Conservation (phyloP, 2,888 invertebrate species). For the Poecilus cupreus region DNA sequence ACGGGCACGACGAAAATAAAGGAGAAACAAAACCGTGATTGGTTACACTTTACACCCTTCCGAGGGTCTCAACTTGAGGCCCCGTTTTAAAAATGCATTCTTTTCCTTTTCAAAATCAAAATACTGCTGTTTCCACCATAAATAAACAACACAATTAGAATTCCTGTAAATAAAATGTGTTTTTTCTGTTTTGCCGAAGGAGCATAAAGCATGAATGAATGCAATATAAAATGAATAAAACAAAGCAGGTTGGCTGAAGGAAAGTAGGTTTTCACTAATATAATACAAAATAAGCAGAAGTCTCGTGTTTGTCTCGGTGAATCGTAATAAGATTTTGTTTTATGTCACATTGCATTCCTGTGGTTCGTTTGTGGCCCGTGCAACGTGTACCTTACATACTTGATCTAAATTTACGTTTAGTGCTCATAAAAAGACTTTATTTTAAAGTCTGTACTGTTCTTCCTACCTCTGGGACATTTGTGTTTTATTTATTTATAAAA, state of each 20-base stretch:
- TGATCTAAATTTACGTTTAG: constrained; percentile 52
- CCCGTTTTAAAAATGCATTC: constrained; percentile 16
- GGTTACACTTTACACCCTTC: constrained; percentile 40
- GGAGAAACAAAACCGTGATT: constrained; percentile 27
- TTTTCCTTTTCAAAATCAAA: no score
- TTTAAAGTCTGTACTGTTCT: constrained; percentile 37
- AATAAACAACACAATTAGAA: background rate
- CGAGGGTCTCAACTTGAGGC: background rate
- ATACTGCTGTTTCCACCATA: no score
- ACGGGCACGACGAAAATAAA: constrained; percentile 26
- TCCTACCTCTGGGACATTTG: constrained; percentile 11
- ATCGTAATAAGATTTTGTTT: constrained; percentile 48
- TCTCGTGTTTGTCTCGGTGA: constrained; percentile 9
- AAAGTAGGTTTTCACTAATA: background rate
- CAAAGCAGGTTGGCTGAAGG: background rate
- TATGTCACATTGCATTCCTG: constrained; percentile 44
- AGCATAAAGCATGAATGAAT: background rate
- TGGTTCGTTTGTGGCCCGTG: constrained; percentile 22
- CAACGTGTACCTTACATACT: constrained; percentile 31
- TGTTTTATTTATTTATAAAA: constrained; percentile 35
- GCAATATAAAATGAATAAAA: constrained; percentile 24
- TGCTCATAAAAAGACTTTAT: constrained; percentile 52
- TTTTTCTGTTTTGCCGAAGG: background rate
- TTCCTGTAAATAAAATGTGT: no score
- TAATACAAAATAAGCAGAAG: constrained; percentile 20